Conservation (phyloP, 2,888 invertebrate genomes). For the Athripsodes cinereus region DNA sequence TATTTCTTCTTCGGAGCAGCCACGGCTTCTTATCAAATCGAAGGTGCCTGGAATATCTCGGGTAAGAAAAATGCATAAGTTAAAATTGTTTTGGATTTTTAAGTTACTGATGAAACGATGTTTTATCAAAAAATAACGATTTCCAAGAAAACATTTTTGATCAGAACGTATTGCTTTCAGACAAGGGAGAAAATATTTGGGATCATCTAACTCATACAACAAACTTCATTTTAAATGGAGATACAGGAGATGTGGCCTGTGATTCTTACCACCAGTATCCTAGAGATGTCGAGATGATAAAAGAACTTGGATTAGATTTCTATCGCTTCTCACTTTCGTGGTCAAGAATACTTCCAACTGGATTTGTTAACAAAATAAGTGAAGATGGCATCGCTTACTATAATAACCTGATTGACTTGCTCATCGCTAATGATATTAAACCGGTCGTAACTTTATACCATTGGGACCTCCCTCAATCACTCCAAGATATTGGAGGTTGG, state of each 20-base stretch:
- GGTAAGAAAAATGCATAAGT: conserved; percentile 29
- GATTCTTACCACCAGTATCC: conserved; percentile 60
- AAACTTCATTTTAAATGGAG: conserved; percentile 46
- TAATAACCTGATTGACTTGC: conserved; percentile 51
- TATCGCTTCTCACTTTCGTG: conserved; percentile 62
- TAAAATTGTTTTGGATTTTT: too few species aligned
- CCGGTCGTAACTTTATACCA: conserved; percentile 62
- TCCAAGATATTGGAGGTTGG: conserved; percentile 52
- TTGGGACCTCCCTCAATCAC: conserved; percentile 55
- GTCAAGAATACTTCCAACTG: conserved; percentile 61
- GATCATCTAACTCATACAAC: conserved; percentile 56
- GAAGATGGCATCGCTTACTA: conserved; percentile 53
- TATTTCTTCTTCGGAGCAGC: conserved; percentile 28
- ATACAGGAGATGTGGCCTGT: conserved; percentile 57
- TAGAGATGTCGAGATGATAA: conserved; percentile 54
- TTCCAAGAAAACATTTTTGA: not conserved
- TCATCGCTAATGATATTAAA: conserved; percentile 46
- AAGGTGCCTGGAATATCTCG: conserved; percentile 38
- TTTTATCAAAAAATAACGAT: not conserved
- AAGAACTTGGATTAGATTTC: conserved; percentile 48
- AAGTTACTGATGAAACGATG: not conserved
- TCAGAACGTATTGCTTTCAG: conserved; percentile 33
- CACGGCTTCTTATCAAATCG: conserved; percentile 37
- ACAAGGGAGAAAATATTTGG: conserved; percentile 63
- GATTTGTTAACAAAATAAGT: conserved; percentile 33